Evolutionary conservation across 1,140 invertebrate genomes (phyloP), one percentile per base, ranked within the genome.

Genomic region (Bathynomus jamesi): DNA sequence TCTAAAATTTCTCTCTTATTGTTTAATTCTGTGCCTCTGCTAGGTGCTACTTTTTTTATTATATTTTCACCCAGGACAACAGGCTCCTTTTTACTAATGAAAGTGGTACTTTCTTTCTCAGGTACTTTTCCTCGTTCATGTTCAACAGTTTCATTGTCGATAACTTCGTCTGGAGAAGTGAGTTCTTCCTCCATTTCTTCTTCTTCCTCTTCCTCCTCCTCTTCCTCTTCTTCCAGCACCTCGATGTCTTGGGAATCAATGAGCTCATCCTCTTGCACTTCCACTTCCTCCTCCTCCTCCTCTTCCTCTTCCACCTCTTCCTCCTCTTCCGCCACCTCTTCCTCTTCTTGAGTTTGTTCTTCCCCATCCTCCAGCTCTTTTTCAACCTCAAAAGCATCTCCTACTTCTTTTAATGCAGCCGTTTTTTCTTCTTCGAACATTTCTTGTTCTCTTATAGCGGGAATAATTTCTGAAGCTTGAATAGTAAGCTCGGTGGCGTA

Each of bases 231-330:
- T 11, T 61, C 28, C n/a, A 60, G 25, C 27, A 46, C 69, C 29
- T 75, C 70, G 8, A 27, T 64, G 11, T 65, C 61, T 40, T 64
- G 31, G 4, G 25, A 25, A 17, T 67, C 40, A 27, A 67, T 53
- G 13, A 28, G 46, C 2, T 31, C 64, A n/a, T 71, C 63, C n/a
- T 60, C 70, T 17, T 17, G 40, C 29, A 53, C 27, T 29, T 67
- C 40, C 28, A 61, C 73, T 7, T 74, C 67, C n/a, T 70, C 30
- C 21, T 68, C 73, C 25, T 70, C 28, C 30, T 72, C 69, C 65
- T 67, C 68, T n/a, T 72, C 65, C 4, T 25, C 31, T 25, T 68
- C 62, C 13, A 63, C 62, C 17, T 40, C 60, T 31, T 31, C 69
- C 28, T 61, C 66, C 3, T 64, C 62, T 11, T 72, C 69, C 25